Evolutionary conservation across 2,797 vertebrate genomes (phyloP).

Genomic region (Rhinophrynus dorsalis): DNA sequence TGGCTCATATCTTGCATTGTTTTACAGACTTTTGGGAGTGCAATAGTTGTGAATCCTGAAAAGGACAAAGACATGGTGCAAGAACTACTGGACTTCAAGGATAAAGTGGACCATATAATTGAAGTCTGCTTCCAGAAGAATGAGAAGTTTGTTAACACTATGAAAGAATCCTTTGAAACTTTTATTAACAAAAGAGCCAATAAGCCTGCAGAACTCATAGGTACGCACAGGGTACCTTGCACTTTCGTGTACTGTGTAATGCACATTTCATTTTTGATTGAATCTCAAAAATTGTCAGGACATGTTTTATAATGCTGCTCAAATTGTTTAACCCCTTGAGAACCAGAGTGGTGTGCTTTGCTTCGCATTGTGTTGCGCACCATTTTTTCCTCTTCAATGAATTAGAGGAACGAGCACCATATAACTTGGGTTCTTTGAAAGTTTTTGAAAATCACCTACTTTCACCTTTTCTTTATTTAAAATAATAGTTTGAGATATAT

Average conservation of each 20-base stretch:
- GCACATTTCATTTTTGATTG: not conserved
- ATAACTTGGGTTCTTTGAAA: too few species aligned
- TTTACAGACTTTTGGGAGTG: constrained; percentile 74
- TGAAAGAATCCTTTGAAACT: constrained; percentile 81
- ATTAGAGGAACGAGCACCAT: too few species aligned
- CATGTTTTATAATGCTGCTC: too few species aligned
- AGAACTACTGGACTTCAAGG: constrained; percentile 80
- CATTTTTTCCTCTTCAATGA: too few species aligned
- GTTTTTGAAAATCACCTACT: too few species aligned
- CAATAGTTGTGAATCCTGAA: constrained; percentile 79
- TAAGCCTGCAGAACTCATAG: constrained; percentile 79
- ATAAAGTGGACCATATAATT: constrained; percentile 78
- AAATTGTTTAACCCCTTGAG: too few species aligned
- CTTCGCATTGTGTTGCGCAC: too few species aligned
- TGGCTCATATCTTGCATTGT: too few species aligned
- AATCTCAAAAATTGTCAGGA: too few species aligned
- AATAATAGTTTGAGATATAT: too few species aligned
- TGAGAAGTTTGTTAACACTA: constrained; percentile 76
- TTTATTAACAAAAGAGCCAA: constrained; percentile 81
- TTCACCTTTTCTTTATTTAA: too few species aligned
- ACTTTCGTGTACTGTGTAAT: not conserved
- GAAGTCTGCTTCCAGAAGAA: constrained; percentile 80
- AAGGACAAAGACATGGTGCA: constrained; percentile 83
- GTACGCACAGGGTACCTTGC: constrained; percentile 53
- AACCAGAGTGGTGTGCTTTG: too few species aligned